Percentiles rank a stretch among this genome's conserved stretches.
These are phyloP conservation scores for Chelon auratus DNA, from an alignment of 2,797 vertebrate genomes.

Conservation along the genomic window DNA sequence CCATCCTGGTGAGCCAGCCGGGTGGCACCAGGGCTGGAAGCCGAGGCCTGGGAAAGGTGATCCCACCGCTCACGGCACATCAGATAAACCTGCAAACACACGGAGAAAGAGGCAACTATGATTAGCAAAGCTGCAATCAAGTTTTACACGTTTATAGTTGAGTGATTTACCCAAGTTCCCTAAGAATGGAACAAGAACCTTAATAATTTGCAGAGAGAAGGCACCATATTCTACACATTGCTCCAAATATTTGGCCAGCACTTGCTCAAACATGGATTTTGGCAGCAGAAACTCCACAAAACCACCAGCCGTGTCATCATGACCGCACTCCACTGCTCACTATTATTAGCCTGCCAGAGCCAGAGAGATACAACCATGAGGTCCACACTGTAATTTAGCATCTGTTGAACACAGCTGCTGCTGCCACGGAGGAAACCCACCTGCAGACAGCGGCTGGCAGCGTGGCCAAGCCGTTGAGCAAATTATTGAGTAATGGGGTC, in stretches of 20 bases:
- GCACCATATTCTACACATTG: not conserved
- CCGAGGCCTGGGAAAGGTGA: constrained; percentile 53
- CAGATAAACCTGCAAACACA: constrained; percentile 75
- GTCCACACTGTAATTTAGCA: constrained; percentile 82
- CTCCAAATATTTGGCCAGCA: constrained; percentile 20
- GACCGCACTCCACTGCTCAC: constrained; percentile 57
- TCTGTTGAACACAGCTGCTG: constrained; percentile 80
- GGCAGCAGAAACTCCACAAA: constrained; percentile 23
- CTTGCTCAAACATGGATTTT: constrained; percentile 41
- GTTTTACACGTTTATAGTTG: not conserved
- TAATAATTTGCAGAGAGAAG: too few species aligned
- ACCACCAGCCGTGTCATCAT: constrained; percentile 49
- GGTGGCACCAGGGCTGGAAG: constrained; percentile 55
- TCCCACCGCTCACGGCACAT: constrained; percentile 89
- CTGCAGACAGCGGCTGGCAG: constrained; percentile 47
- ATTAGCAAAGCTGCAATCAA: not conserved
- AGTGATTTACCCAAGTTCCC: too few species aligned
- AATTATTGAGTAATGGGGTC: too few species aligned
- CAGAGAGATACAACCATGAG: constrained; percentile 63
- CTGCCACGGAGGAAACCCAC: constrained; percentile 62
- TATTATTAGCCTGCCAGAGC: constrained; percentile 80
- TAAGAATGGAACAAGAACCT: not conserved
- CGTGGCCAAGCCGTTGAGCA: not conserved
- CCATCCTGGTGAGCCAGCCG: constrained; percentile 83
- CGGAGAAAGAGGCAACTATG: not conserved